A percentile compares a stretch with the other conserved stretches of the same genome.
Evolutionary conservation across 2,888 invertebrate genomes (phyloP).

Genomic region (Parelbella ahira): DNA sequence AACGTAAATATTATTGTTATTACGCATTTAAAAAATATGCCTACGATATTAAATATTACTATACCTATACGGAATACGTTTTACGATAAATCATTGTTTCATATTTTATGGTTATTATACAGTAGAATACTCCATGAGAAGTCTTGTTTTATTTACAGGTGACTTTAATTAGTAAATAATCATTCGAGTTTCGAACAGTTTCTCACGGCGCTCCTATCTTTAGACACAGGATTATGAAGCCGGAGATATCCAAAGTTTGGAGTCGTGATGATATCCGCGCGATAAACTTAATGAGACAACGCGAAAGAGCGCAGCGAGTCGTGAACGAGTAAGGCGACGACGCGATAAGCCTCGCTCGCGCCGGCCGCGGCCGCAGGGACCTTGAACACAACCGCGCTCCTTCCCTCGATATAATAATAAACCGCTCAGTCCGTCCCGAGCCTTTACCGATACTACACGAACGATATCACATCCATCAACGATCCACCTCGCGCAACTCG

Average conservation of each 20-base stretch:
- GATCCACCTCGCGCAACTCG: constrained; percentile 28
- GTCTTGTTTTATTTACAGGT: too few species aligned
- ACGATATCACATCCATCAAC: constrained; percentile 41
- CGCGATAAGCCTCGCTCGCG: constrained; percentile 68
- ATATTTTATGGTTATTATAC: too few species aligned
- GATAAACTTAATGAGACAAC: constrained; percentile 38
- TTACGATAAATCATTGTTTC: too few species aligned
- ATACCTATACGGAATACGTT: too few species aligned
- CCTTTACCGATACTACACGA: constrained; percentile 73
- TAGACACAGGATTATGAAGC: constrained; percentile 26
- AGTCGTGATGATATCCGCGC: constrained; percentile 39
- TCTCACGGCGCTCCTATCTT: too few species aligned
- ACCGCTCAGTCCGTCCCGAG: constrained; percentile 70
- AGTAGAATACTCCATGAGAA: too few species aligned
- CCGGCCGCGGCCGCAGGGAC: constrained; percentile 60
- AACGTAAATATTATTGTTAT: too few species aligned
- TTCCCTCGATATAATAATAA: constrained; percentile 73
- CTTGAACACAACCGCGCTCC: constrained; percentile 68
- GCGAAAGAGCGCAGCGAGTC: constrained; percentile 38
- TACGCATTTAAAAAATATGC: neutral
- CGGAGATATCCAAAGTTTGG: constrained; percentile 24
- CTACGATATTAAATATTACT: too few species aligned
- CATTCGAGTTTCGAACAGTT: too few species aligned
- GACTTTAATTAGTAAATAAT: too few species aligned
- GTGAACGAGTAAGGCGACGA: constrained; percentile 57